phyloP scores from a whole-genome alignment of 2,888 invertebrate genomes.

The Chloroclysta siterata region DNA sequence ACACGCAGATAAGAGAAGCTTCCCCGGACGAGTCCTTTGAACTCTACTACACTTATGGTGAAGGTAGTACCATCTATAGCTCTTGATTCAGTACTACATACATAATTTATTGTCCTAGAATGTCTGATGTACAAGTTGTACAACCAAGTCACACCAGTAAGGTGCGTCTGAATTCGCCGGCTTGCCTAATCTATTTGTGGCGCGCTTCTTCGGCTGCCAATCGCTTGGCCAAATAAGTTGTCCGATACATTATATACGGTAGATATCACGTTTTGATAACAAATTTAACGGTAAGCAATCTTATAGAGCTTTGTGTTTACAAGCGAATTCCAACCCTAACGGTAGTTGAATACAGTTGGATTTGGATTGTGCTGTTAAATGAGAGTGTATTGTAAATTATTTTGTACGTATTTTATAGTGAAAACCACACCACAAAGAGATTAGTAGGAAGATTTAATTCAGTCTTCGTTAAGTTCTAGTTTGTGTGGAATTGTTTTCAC shows the following conservation, averaged over 20 bases:
- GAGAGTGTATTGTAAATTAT: slow-evolving; percentile 2
- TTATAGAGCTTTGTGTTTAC: not conserved
- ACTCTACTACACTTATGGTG: too few relatives aligned
- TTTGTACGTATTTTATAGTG: slow-evolving; percentile 14
- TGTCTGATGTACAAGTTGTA: too few relatives aligned
- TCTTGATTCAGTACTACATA: too few relatives aligned
- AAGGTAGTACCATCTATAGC: too few relatives aligned
- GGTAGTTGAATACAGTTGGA: not conserved
- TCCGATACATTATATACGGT: slow-evolving; percentile 27
- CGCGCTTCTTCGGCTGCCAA: slow-evolving; percentile 41
- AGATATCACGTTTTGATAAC: slow-evolving; percentile 21
- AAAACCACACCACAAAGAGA: slow-evolving; percentile 22
- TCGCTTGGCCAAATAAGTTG: slow-evolving; percentile 46
- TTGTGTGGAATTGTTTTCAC: slow-evolving; percentile 19
- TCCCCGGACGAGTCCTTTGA: too few relatives aligned
- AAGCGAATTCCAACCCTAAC: slow-evolving; percentile 9
- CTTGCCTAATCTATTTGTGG: slow-evolving; percentile 30
- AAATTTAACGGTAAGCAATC: slow-evolving; percentile 9
- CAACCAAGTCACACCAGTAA: not conserved
- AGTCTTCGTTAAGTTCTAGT: slow-evolving; percentile 24
- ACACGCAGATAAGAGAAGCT: too few relatives aligned
- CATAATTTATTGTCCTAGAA: too few relatives aligned
- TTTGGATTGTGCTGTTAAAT: slow-evolving; percentile 1
- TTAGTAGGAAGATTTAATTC: slow-evolving; percentile 27
- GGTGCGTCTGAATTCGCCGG: slow-evolving; percentile 23